Conservation (phyloP, 2,888 invertebrate genomes). For the Chaetogeoica ovagalla region DNA sequence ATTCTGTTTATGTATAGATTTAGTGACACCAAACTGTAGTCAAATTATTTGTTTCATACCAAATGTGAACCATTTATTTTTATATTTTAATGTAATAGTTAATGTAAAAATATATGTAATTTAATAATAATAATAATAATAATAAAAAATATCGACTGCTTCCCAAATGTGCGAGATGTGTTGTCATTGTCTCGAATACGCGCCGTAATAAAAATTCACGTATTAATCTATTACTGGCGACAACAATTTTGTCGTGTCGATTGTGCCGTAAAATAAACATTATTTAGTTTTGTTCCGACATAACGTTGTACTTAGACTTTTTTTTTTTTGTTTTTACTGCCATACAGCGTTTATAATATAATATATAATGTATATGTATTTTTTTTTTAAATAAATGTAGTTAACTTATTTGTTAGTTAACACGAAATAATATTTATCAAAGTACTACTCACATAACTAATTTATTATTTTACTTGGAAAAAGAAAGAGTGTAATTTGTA, state of each 20-base stretch:
- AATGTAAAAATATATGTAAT: not conserved
- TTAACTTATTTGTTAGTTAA: not conserved
- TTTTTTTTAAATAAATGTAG: not conserved
- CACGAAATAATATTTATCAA: not conserved
- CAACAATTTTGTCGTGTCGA: too few relatives aligned
- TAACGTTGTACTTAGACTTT: too few relatives aligned
- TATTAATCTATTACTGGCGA: too few relatives aligned
- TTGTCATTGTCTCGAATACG: too few relatives aligned
- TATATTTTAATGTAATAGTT: constrained; percentile 9
- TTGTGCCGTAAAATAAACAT: too few relatives aligned
- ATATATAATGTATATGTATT: constrained; percentile 4
- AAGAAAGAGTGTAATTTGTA: constrained; percentile 6
- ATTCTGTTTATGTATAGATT: too few relatives aligned
- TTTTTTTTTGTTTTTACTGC: not conserved
- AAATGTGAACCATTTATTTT: constrained; percentile 39
- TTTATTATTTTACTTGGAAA: not conserved
- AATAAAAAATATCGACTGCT: too few relatives aligned
- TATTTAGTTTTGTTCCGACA: too few relatives aligned
- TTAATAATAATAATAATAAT: not conserved
- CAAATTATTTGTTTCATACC: constrained; percentile 13
- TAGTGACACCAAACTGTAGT: not conserved
- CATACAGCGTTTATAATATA: not conserved
- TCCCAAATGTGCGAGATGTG: too few relatives aligned
- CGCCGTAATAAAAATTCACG: too few relatives aligned
- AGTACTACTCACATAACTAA: constrained; percentile 29